Base-by-base conservation (phyloP, 2,888 invertebrate genomes). In the Darwinula stevensoni region DNA sequence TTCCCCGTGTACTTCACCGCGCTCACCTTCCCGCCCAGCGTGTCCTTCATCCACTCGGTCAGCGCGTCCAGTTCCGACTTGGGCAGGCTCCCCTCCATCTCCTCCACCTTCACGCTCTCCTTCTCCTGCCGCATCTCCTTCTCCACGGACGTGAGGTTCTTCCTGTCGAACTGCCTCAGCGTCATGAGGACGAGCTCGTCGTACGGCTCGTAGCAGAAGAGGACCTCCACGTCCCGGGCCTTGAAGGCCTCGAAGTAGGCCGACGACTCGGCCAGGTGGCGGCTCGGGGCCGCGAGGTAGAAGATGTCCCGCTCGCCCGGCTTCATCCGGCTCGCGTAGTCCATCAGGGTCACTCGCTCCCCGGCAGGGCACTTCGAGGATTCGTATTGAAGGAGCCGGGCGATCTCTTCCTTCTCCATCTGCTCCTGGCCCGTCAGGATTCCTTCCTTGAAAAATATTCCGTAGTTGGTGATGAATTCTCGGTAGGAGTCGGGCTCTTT, bases 151-250 rank as follows among this genome's bases (percentile, higher is more conserved):
- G 72, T 65, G 4, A 97, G 56, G 27, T 46, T 65, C 61, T 60
- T 59, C 30, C 65, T 64, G 38, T 67, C 67, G 48, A 74, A 94
- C 46, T 74, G 66, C 37, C 67, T 65, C 34, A 91, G 53, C 44
- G 88, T 84, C 62, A 84, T 65, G 14, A 94, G 55, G 3, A 88
- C 82, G 32, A 94, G 56, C 51, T 94, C 94, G 50, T 97, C 94
- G 43, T 88, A 86, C n/a, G 78, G 71, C 47, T 94, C 91, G 44
- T 78, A 88, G 45, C 88, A 80, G 54, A 86, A 94, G 11, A 94
- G 52, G 0, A 94, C 88, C 55, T 91, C 84, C 4, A 74, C 63
- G 41, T 78, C 67, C 31, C 68, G 68, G 46, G 72, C 69, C 47
- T 76, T 78, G 12, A 94, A 57, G 9, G 76, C 73, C 54, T 94